Evolutionary conservation across 2,113 vertebrate genomes (phyloP).

Genomic region (Mesitornis unicolor): DNA sequence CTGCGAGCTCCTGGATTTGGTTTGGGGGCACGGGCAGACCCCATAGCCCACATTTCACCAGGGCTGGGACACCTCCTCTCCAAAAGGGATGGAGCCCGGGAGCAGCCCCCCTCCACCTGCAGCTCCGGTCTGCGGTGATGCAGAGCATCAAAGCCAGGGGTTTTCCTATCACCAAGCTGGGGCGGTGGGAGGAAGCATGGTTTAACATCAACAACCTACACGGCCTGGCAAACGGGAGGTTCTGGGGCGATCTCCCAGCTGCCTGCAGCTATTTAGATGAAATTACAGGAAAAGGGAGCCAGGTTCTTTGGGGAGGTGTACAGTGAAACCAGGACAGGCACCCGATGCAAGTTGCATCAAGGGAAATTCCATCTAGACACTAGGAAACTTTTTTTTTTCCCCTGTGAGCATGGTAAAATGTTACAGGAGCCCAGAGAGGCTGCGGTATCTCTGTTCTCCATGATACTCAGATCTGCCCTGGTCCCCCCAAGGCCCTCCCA

Average conservation of each 20-base stretch:
- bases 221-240: background rate
- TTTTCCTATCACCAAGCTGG: background rate
- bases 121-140: accelerated
- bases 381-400: background rate
- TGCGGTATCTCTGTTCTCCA: background rate
- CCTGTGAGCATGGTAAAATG: background rate
- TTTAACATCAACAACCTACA: background rate
- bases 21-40: accelerated
- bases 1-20: accelerated
- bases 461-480: background rate
- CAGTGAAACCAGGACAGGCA: background rate
- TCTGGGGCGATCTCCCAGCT: background rate
- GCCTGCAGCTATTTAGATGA: background rate
- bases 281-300: background rate
- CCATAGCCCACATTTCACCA: background rate
- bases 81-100: background rate
- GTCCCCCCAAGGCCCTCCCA: background rate
- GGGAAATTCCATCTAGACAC: background rate
- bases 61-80: background rate
- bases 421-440: background rate
- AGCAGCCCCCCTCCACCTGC: background rate
- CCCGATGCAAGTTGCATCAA: background rate
- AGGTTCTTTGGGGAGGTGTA: background rate
- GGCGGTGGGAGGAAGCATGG: background rate
- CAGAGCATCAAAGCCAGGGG: background rate